A percentile compares a stretch with the other conserved stretches of the same genome.
These are phyloP conservation scores for Harlomillsia oculata DNA, from an alignment of 1,140 invertebrate species.

Conservation along the genomic window DNA sequence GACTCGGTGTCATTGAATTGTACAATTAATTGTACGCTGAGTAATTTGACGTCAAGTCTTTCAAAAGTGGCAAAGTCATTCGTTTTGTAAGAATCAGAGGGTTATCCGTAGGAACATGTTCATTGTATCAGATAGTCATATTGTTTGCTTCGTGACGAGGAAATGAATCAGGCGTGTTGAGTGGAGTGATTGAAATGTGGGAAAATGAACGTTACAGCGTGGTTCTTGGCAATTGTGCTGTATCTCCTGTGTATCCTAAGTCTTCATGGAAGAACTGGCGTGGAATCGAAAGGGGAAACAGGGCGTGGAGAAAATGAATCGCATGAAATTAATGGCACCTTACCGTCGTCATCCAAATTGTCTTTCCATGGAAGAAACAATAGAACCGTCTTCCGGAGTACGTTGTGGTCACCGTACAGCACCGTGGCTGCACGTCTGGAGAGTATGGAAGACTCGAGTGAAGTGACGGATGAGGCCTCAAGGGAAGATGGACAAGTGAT, in stretches of 20 bases:
- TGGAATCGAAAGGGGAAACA: too few relatives aligned
- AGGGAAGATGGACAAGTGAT: slow-evolving; percentile 2
- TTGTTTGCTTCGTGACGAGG: too few relatives aligned
- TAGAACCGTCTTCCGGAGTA: slow-evolving; percentile 11
- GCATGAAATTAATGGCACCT: slow-evolving; percentile 6
- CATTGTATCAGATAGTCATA: too few relatives aligned
- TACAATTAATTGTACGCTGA: too few relatives aligned
- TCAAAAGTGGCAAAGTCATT: too few relatives aligned
- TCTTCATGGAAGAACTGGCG: neutral
- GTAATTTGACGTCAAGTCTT: too few relatives aligned
- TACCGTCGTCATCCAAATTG: neutral
- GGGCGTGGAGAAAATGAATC: neutral
- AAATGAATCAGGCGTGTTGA: neutral
- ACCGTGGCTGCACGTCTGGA: slow-evolving; percentile 15
- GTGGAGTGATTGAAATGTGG: slow-evolving; percentile 16
- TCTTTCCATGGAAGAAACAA: neutral
- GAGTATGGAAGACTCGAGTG: slow-evolving; percentile 6
- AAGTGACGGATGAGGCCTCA: slow-evolving; percentile 6
- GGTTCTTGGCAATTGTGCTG: neutral
- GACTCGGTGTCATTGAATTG: too few relatives aligned
- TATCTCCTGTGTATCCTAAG: slow-evolving; percentile 1
- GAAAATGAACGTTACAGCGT: slow-evolving; percentile 6
- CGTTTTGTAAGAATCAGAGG: too few relatives aligned
- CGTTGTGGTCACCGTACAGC: slow-evolving; percentile 26
- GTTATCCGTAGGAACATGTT: too few relatives aligned